Conservation (phyloP, 2,113 vertebrate species). For the Eolophus roseicapilla region DNA sequence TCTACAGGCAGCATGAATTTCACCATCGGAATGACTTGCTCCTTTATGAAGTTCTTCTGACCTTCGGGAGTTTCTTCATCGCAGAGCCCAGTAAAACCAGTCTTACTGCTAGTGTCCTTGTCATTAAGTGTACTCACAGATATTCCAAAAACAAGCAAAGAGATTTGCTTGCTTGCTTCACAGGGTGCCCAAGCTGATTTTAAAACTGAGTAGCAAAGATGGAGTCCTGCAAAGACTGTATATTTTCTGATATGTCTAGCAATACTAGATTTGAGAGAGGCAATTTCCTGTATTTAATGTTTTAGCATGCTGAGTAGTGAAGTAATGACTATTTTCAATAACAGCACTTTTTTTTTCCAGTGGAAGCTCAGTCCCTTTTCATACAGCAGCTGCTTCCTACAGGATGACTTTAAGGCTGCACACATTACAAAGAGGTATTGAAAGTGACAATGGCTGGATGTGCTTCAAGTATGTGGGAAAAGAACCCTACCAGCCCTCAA, state of each 20-base stretch:
- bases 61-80: slow-evolving; percentile 27
- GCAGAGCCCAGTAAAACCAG: background rate
- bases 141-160: slow-evolving; percentile 57
- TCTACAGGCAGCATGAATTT: background rate
- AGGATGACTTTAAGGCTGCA: background rate
- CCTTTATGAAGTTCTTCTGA: background rate
- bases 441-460: slow-evolving; percentile 26
- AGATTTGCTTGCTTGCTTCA: slow-evolving; percentile 1
- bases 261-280: slow-evolving; percentile 13
- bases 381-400: slow-evolving; percentile 57
- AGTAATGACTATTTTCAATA: slow-evolving; percentile 35
- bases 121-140: background rate
- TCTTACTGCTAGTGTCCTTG: background rate
- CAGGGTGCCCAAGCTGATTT: slow-evolving; percentile 23
- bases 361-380: slow-evolving; percentile 42
- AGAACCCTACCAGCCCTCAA: background rate
- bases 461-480: background rate
- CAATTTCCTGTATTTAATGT: slow-evolving; percentile 40
- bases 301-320: slow-evolving; percentile 13
- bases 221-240: slow-evolving; percentile 21
- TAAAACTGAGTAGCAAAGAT: slow-evolving; percentile 36
- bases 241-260: slow-evolving; percentile 51
- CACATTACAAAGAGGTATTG: slow-evolving; percentile 36
- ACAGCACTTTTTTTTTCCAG: background rate
- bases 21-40: slow-evolving; percentile 7